Evolutionary conservation across 2,113 vertebrate genomes (phyloP), one percentile per base, ranked within the genome.

Genomic region (Aegotheles bennettii): DNA sequence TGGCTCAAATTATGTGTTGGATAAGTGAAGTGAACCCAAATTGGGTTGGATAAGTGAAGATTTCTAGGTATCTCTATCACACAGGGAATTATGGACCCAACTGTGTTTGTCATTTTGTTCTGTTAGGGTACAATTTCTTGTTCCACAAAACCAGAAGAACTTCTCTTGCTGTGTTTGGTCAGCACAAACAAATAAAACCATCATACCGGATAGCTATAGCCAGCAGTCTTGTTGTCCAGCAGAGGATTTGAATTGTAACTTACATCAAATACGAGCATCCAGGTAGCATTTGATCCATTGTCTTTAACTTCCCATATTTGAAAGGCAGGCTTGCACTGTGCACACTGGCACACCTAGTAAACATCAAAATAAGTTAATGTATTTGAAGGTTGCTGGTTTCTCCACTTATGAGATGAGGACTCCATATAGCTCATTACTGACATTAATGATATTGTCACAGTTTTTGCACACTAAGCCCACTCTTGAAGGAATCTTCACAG

Each of bases 381-480:
- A 43, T 40, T 63, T 45, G 38, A 67, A 92, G n/a, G 47, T 47
- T 87, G 35, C 8, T 21, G 25, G 13, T 67, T 23, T 73, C n/a
- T 85, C 45, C 40, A 21, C 28, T 35, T 56, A 14, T 0, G 3
- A 63, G 56, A 29, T 29, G 17, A 84, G 16, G 38, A 20, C 42
- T 59, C 13, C 2, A 0, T 14, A 14, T 16, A 57, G 36, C 17
- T 65, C 73, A 6, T 2, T 47, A 38, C n/a, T 51, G 47, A 7
- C 2, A 3, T 31, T 33, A 53, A 24, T 0, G 1, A 50, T 8
- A 4, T 8, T 12, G 3, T 13, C n/a, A 10, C 24, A 50, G 18
- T 7, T 84, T 80, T 15, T 25, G 9, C 45, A 56, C n/a, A 50
- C 45, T 36, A 57, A 67, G 29, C 9, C 29, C 50, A 17, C 23